Conservation (phyloP, 2,888 invertebrate species). For the Drosophila formosana region DNA sequence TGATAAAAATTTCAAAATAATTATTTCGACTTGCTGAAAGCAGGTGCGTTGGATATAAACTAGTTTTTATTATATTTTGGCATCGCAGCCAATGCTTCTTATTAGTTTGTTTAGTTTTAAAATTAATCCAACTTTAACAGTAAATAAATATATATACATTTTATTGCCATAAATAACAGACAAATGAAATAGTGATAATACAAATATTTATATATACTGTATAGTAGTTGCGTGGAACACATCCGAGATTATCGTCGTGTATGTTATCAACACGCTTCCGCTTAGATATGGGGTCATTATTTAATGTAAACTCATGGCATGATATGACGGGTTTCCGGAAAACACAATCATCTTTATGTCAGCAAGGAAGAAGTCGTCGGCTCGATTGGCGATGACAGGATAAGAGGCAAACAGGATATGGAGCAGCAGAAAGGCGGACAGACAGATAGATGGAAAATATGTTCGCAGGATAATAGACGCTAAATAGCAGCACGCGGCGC, state of each 20-base stretch:
- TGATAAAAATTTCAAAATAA: too few species aligned
- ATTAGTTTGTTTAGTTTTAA: too few species aligned
- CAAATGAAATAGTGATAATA: not conserved
- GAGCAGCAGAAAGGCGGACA: slow-evolving; percentile 9
- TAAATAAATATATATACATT: too few species aligned
- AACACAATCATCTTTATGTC: slow-evolving; percentile 55
- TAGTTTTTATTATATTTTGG: too few species aligned
- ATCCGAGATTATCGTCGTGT: not conserved
- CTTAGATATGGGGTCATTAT: slow-evolving; percentile 14
- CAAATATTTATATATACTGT: not conserved
- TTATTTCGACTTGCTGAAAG: too few species aligned
- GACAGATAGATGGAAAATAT: slow-evolving; percentile 69
- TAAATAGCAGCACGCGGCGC: slow-evolving; percentile 85
- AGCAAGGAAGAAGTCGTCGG: slow-evolving; percentile 12
- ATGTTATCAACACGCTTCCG: slow-evolving; percentile 18
- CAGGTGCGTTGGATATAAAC: too few species aligned
- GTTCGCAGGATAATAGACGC: slow-evolving; percentile 83
- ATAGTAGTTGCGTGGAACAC: too few species aligned
- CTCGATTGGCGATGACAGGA: slow-evolving; percentile 37
- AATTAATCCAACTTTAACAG: too few species aligned
- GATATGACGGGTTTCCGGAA: slow-evolving; percentile 43
- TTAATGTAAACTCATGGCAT: slow-evolving; percentile 26
- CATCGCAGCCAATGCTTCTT: too few species aligned
- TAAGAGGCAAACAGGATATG: slow-evolving; percentile 38
- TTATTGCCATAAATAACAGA: not conserved